These are phyloP conservation scores for Saccopteryx leptura DNA, from an alignment of 2,113 vertebrate genomes.

Conservation along the genomic window DNA sequence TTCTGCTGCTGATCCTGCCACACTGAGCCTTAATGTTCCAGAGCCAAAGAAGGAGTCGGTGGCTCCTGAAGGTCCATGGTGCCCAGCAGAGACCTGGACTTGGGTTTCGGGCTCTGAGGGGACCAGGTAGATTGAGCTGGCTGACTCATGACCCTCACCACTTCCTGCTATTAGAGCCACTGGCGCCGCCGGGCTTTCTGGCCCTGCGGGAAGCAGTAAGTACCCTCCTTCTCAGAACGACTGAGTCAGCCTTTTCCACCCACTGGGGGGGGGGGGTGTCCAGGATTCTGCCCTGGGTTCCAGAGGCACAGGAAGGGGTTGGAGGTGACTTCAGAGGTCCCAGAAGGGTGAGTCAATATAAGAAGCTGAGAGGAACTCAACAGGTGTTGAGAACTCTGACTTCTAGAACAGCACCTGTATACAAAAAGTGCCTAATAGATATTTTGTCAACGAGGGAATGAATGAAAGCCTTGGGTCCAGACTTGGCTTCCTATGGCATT, in stretches of 20 bases:
- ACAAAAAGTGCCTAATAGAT: no score
- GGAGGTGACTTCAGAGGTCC: neutral
- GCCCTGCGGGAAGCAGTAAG: neutral
- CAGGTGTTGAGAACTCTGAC: neutral
- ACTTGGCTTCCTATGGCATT: neutral
- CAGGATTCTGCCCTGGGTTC: neutral
- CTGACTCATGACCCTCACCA: neutral
- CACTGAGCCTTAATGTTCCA: neutral
- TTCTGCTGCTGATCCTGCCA: accelerated
- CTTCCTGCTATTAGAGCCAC: conserved; percentile 1
- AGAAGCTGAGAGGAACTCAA: neutral
- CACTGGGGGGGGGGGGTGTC: neutral
- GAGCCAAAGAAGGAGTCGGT: neutral
- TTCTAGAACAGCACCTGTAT: accelerated
- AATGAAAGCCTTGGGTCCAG: neutral
- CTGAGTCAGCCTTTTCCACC: neutral
- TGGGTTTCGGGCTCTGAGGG: neutral
- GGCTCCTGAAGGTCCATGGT: neutral
- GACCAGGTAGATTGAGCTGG: neutral
- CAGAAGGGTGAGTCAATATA: no score
- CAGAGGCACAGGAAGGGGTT: neutral
- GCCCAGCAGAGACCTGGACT: neutral
- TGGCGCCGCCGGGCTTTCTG: neutral
- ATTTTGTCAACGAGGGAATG: neutral
- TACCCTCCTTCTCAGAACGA: neutral